These are phyloP conservation scores for Acanthisitta chloris DNA, from an alignment of 2,113 vertebrate genomes.

Conservation along the genomic window DNA sequence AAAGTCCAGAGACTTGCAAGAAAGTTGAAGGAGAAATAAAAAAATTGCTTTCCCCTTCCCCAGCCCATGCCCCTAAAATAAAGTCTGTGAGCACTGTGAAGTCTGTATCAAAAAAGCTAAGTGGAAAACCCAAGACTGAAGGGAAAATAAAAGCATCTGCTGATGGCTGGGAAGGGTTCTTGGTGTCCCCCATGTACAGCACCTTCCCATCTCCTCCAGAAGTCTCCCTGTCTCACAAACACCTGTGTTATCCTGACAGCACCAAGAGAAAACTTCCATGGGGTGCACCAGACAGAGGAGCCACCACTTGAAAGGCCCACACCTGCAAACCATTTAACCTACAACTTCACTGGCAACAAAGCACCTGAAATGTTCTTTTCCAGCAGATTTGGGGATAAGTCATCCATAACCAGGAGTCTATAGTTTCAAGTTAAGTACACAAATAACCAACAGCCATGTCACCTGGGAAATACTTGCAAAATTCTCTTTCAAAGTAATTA, in stretches of 20 bases:
- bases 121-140: background rate
- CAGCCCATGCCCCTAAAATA: background rate
- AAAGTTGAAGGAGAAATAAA: conserved; percentile 21
- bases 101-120: background rate
- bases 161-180: background rate
- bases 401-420: background rate
- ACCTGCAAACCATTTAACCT: background rate
- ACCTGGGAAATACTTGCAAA: background rate
- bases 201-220: background rate
- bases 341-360: background rate
- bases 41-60: background rate
- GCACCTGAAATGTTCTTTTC: background rate
- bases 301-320: background rate
- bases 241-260: fast-evolving
- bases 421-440: background rate
- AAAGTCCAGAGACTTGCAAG: conserved; percentile 35
- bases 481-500: background rate
- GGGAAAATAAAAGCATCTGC: background rate
- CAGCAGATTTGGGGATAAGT: background rate
- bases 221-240: background rate
- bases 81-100: background rate
- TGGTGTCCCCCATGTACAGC: fast-evolving
- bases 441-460: background rate
- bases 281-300: background rate
- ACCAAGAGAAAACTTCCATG: background rate